These are phyloP conservation scores for Thereva unica DNA, from an alignment of 2,888 invertebrate genomes.

Conservation along the genomic window DNA sequence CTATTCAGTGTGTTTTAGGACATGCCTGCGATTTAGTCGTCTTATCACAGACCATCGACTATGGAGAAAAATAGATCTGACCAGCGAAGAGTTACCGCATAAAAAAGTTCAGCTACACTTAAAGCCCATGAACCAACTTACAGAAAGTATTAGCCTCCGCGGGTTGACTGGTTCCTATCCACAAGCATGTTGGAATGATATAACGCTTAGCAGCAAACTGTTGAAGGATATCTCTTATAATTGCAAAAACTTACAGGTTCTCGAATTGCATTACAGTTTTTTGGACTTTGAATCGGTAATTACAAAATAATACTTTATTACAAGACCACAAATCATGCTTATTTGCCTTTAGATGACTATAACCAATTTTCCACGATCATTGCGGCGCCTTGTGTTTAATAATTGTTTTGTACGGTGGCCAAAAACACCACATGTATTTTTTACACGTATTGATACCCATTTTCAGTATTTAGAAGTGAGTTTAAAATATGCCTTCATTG, in stretches of 20 bases:
- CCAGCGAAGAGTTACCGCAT: constrained; percentile 48
- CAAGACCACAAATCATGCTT: not conserved
- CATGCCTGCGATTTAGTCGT: constrained; percentile 51
- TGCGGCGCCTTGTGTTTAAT: constrained; percentile 63
- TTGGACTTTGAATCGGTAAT: constrained; percentile 53
- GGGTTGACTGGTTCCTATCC: constrained; percentile 49
- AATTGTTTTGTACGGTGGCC: constrained; percentile 51
- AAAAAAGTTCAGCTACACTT: constrained; percentile 51
- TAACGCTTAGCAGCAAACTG: constrained; percentile 49
- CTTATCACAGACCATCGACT: constrained; percentile 53
- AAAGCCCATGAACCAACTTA: constrained; percentile 50
- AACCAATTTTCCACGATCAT: constrained; percentile 65
- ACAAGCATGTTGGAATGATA: constrained; percentile 44
- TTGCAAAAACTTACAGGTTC: constrained; percentile 48
- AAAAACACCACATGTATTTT: constrained; percentile 51
- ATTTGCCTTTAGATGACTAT: constrained; percentile 62
- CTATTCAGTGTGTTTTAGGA: constrained; percentile 45
- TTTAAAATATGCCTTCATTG: not conserved
- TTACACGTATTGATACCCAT: constrained; percentile 53
- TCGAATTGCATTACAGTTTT: constrained; percentile 54
- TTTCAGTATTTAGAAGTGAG: constrained; percentile 51
- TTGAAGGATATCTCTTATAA: constrained; percentile 48
- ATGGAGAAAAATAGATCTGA: constrained; percentile 54
- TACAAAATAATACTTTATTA: not conserved
- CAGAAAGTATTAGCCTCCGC: constrained; percentile 51